These are phyloP conservation scores for Solea solea DNA, from an alignment of 2,113 vertebrate genomes.

Conservation along the genomic window DNA sequence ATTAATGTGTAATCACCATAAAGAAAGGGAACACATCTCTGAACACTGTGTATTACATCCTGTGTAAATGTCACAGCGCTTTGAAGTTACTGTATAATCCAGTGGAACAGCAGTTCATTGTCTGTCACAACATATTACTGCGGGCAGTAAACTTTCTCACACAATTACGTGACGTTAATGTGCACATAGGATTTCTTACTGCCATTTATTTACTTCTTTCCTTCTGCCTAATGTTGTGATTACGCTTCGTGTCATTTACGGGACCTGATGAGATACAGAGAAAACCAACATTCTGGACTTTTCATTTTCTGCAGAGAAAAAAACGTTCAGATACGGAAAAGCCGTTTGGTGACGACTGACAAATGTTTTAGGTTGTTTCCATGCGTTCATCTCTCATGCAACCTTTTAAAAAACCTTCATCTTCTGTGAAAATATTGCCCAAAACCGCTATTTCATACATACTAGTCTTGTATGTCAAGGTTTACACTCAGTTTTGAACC, in stretches of 20 bases:
- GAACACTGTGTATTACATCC: constrained; percentile 6
- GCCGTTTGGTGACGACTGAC: too few species aligned
- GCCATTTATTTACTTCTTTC: background rate
- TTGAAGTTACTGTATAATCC: constrained; percentile 56
- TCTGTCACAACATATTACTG: background rate
- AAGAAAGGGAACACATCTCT: background rate
- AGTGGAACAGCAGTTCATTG: constrained; percentile 18
- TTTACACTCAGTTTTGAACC: too few species aligned
- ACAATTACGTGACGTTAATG: constrained; percentile 1
- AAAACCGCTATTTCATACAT: too few species aligned
- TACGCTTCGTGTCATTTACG: background rate
- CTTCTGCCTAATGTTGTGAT: background rate
- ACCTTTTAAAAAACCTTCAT: too few species aligned
- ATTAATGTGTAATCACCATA: constrained; percentile 50
- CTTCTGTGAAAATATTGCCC: too few species aligned
- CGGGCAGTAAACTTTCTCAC: background rate
- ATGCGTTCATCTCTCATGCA: too few species aligned
- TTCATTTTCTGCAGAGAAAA: too few species aligned
- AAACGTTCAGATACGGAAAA: too few species aligned
- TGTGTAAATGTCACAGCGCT: constrained; percentile 17
- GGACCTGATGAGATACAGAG: background rate
- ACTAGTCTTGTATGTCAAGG: too few species aligned
- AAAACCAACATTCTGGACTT: too few species aligned
- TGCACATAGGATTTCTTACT: background rate
- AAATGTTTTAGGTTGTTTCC: too few species aligned